Base-by-base conservation (phyloP, 1,140 invertebrate species). In the Ganaspis sp. region DNA sequence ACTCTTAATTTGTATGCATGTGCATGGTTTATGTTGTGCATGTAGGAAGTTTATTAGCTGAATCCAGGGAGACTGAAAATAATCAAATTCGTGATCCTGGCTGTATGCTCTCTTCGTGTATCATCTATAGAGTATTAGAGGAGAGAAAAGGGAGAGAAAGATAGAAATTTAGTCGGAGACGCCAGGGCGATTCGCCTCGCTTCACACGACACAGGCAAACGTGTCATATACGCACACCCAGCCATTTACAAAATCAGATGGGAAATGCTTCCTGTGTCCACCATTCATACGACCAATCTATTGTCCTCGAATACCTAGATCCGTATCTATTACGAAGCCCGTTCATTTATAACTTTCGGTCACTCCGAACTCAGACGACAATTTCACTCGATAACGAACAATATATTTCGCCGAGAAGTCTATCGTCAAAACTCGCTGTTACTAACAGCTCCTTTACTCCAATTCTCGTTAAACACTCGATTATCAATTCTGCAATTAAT, bases 241-340 rank as follows among this genome's bases (percentile, higher is more conserved):
- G 26, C 76, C 75, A 79, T 86, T 87, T 82, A 79, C 81, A 84
- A 64, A 87, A 86, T 87, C 83, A 84, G 81, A 86, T 82, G 83
- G 85, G 86, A 81, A 85, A 75, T 80, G 73, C 76, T 87, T 87
- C 86, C 86, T 85, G 82, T 64, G 54, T 75, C 73, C 69, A 37
- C 79, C 79, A 74, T 86, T 81, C 84, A 78, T 64, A 76, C 81
- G 79, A 80, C 86, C 83, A 79, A 86, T 80, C 83, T 80, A 87
- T 87, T 87, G 85, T 87, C 77, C 54, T 64, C 9, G 23, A 64
- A 64, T 64, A 64, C 54, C 54, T 64, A 26, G 54, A 64, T 64
- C 23, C 54, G 54, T 64, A 64, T 64, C 54, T 64, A 64, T 64
- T 64, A 64, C 54, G 54, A 64, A 64, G 23, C 54, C 23, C 21